phyloP scores from a whole-genome alignment of 2,113 vertebrate species.

The Cavia porcellus region DNA sequence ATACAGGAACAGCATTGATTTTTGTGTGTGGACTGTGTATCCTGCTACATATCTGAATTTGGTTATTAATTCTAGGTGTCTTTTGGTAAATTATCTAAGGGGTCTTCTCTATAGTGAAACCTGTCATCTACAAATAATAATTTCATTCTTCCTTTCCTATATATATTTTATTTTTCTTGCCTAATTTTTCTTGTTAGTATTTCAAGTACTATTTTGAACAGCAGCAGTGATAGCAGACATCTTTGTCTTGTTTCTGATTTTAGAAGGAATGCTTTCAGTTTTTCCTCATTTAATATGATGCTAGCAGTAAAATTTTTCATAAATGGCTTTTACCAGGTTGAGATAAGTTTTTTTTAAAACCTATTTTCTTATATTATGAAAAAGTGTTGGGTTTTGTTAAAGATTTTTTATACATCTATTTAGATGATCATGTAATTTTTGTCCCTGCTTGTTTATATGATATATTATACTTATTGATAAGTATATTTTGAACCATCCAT shows the following conservation, averaged over 20 bases:
- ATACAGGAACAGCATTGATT: background rate
- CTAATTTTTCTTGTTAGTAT: background rate
- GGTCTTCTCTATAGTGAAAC: background rate
- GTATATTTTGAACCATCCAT: background rate
- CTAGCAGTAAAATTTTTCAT: background rate
- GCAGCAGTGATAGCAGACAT: background rate
- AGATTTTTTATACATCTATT: background rate
- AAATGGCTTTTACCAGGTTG: background rate
- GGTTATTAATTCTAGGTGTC: background rate
- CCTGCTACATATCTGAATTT: background rate
- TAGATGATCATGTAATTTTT: background rate
- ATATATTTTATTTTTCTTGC: background rate
- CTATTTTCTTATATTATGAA: background rate
- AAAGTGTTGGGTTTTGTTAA: background rate
- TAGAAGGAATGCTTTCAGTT: background rate
- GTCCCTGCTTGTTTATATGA: background rate
- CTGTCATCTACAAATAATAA: background rate
- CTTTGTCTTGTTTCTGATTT: background rate
- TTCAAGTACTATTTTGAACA: background rate
- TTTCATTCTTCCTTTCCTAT: background rate
- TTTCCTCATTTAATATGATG: background rate
- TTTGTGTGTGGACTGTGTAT: background rate
- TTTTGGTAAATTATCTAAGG: background rate
- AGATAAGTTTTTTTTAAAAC: background rate
- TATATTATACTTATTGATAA: background rate